Base-by-base conservation (phyloP, 2,888 invertebrate genomes). In the Drosophila antonietae region DNA sequence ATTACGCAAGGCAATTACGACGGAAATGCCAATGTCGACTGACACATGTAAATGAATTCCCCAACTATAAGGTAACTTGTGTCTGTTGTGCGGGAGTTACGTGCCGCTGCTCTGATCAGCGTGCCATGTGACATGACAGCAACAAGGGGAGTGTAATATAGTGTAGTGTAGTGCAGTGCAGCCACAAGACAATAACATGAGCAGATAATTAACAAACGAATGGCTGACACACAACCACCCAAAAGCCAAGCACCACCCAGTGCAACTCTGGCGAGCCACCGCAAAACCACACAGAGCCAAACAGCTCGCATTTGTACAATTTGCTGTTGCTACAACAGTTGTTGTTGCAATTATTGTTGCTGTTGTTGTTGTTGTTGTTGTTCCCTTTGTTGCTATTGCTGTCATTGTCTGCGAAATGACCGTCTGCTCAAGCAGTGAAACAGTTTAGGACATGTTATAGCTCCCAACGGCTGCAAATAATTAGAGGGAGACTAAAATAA, bases 151-250 rank as follows among this genome's bases (percentile, higher is more conserved):
- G 43, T 2, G 43, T 9, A 39, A 7, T 6, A 7, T 15, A 15
- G 7, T 6, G 39, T 4, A 35, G 33, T 8, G 35, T 12, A 12
- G 5, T 6, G 39, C 0, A 35, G 33, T 8, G 47, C 49, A 49
- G 33, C 47, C 60, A 47, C 55, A 64, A 28, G 57, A 67, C 72
- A 59, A 59, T 33, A 71, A 44, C 68, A 53, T 39, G 53, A 66
- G 73, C 65, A 52, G 70, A 68, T 73, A 81, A 78, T 84, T 84
- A 73, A 77, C 75, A 65, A 58, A 59, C 67, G 64, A 37, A 59
- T 53, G 35, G 51, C 31, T 47, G 35, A 33, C 52, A 20, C 33
- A 65, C 33, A 65, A 41, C 66, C 56, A 58, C 66, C 56, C 44
- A 58, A 65, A 56, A 47, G 9, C 57, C 15, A 56, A 56, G 4